Base-by-base conservation (phyloP, 2,113 vertebrate genomes). In the Progne subis region DNA sequence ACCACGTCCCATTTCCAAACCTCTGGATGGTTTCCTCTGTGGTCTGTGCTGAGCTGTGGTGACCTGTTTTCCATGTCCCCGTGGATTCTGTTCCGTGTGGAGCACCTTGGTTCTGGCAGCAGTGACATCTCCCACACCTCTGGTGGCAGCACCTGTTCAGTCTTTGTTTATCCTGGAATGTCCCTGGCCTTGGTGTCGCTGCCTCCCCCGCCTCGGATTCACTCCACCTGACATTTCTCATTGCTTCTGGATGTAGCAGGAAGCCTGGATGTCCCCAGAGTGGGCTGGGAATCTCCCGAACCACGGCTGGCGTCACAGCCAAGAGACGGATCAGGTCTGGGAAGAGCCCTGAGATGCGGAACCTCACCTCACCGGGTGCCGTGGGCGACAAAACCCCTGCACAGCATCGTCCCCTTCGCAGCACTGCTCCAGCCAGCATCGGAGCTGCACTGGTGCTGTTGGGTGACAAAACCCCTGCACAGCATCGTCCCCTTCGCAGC, bases 231-330 rank as follows among this genome's bases (percentile, higher is more conserved):
- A 16, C 32, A 0, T 12, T 56, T 18, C 4, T 11, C 47, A 1
- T 80, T 39, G 10, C 52, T 61, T 46, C 29, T 49, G 74, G 18
- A 44, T 4, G 65, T 26, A 11, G 43, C 57, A 10, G 41, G 69
- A 65, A 59, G 64, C 61, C 80, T 55, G 86, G 43, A 8, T 3
- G 82, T 55, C 34, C 52, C 63, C 12, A 43, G 78, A 20, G n/a
- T 8, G 21, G 37, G 12, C 14, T 3, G 28, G n/a, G 28, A 18
- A 12, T 16, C 25, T 49, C 39, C 78, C 84, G 8, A 5, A 25
- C 2, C 32, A 1, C 1, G 20, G 18, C 44, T 0, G 41, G n/a
- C 6, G 8, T 13, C 47, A 24, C 1, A 6, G 24, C 6, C 1
- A 29, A 28, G 64, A 86, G 14, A 23, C 2, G 0, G 5, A 5